Evolutionary conservation across 2,113 vertebrate species (phyloP), one percentile per base, ranked within the genome.

Genomic region (Tetrao urogallus): DNA sequence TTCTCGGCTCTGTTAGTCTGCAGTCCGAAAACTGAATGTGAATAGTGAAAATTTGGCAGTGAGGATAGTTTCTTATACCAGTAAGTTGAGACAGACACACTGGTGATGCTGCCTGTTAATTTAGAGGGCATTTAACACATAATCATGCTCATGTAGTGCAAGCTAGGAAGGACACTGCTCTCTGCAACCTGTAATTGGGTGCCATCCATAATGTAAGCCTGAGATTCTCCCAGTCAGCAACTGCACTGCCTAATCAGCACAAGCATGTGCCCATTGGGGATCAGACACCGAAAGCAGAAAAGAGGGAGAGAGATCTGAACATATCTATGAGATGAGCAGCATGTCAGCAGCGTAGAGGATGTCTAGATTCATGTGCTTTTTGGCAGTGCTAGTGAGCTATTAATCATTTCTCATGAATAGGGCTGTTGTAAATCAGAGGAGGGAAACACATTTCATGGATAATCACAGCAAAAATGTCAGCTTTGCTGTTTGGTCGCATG

Each of bases 341-440:
- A 50, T 97, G 97, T 97, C 97, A 96, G 95, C 94, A 97, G 96
- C 93, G 66, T 47, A 13, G 88, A 54, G 91, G 92, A 96, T 85
- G 93, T 95, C 96, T 95, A 97, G 97, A 97, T 98, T 98, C 96
- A 97, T 97, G 97, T 92, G 95, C 93, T 96, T 97, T 97, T 96
- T 96, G 97, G 96, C 96, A 95, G 95, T 19, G 17, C 88, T 52
- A 83, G 91, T 28, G 85, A 96, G 95, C 96, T 97, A 96, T 97
- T 97, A 97, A 97, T 98, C 96, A 97, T 92, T 90, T 96, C 94
- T 95, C 86, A 66, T 76, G 93, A 97, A 95, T 79, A 94, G 93
- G 47, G 82, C 88, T 94, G 94, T 92, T 93, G 93, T 96, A 97
- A 97, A 97, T 97, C 95, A 95, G 91, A 82, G 94, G 95, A 86